Base-by-base conservation (phyloP, 2,113 vertebrate species). In the Campylorhamphus procurvoides region DNA sequence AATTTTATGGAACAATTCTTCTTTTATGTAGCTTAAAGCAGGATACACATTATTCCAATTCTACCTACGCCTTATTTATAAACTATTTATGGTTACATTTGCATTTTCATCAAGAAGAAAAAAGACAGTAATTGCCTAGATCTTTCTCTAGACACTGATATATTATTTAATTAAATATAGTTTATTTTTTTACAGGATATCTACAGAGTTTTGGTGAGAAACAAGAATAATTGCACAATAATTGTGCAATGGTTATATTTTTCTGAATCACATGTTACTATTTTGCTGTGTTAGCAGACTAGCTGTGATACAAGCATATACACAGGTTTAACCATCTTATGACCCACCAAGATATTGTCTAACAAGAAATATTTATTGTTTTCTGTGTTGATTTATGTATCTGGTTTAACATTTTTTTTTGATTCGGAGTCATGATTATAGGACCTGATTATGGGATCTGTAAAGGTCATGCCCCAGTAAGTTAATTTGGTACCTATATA, bases 61-160 rank as follows among this genome's bases (percentile, higher is more conserved):
- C 49, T 89, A 89, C 22, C 58, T 94, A 93, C 77, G 23, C n/a
- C 10, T 96, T 20, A 90, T 96, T 95, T 96, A 96, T 96, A 96
- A 97, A 93, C 83, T 95, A 94, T 97, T 97, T 96, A 96, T 95
- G 80, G 33, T 88, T 96, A 97, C 44, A 97, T 97, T 95, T 97
- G 79, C 83, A 94, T 96, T 97, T 97, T 96, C 82, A 78, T 96
- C 92, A 95, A 69, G 67, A 95, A 95, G 68, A 67, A 73, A 89
- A 92, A 71, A 89, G 24, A 22, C 19, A 84, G 55, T 87, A 74
- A 79, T 92, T 82, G 5, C 56, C 94, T 39, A 95, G 44, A 72
- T 91, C 44, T 77, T 91, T 95, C 49, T 95, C 60, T 82, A 96
- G 91, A 95, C 82, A 92, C 42, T 90, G 74, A 97, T 40, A 83